These are phyloP conservation scores for Pseudanteris insignis DNA, from an alignment of 2,888 invertebrate genomes.

Conservation along the genomic window DNA sequence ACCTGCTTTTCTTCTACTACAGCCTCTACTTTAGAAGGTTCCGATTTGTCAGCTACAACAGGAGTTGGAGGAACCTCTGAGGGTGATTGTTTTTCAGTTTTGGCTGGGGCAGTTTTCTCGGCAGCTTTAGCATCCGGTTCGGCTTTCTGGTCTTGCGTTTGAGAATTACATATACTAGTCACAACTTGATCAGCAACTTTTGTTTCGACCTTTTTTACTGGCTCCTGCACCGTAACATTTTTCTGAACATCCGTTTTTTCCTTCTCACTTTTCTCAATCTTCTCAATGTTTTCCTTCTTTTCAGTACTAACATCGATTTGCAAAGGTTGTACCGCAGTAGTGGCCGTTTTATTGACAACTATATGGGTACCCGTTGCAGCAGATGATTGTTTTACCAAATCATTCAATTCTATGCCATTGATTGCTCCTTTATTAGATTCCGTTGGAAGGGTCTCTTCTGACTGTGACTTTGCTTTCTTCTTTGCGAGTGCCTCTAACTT, in stretches of 20 bases:
- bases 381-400: conserved; percentile 57
- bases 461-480: conserved; percentile 17
- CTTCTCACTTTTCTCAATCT: conserved; percentile 11
- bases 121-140: conserved; percentile 2
- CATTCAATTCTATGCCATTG: conserved; percentile 50
- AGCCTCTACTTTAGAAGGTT: not conserved
- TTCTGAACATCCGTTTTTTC: no score
- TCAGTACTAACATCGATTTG: conserved; percentile 56
- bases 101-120: not conserved
- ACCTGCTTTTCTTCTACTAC: not conserved
- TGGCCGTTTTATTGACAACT: conserved; percentile 61
- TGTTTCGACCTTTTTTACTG: conserved; percentile 5
- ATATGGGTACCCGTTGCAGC: conserved; percentile 56
- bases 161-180: not conserved
- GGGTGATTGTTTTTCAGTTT: not conserved
- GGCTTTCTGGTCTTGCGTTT: no score
- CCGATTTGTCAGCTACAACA: not conserved
- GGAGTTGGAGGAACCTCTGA: conserved; percentile 4
- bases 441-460: conserved; percentile 1
- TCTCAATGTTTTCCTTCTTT: conserved; percentile 7
- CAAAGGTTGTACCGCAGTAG: conserved; percentile 61
- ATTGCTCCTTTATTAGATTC: conserved; percentile 22
- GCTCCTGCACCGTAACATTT: no score
- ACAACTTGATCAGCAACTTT: not conserved
- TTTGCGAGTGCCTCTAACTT: conserved; percentile 9